Conservation (phyloP, 2,113 vertebrate species). For the Columba livia region DNA sequence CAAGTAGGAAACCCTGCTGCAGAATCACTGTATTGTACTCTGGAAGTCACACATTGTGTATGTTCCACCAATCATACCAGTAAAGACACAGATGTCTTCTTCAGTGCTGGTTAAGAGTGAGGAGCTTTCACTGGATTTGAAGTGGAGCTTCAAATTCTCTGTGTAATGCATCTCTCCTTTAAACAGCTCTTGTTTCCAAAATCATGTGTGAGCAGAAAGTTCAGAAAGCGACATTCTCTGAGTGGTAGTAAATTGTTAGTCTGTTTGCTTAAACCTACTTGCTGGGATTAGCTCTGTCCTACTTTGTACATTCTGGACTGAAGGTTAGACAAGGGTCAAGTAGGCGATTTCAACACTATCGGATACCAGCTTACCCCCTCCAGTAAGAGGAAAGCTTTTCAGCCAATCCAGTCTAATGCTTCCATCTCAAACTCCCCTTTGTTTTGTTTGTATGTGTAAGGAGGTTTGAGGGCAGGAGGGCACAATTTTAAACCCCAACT, state of each 20-base stretch:
- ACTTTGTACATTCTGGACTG: conserved; percentile 62
- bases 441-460: conserved; percentile 69
- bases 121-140: background rate
- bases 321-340: conserved; percentile 79
- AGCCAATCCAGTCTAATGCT: conserved; percentile 28
- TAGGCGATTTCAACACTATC: conserved; percentile 76
- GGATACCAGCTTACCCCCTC: conserved; percentile 62
- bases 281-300: conserved; percentile 73
- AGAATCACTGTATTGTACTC: background rate
- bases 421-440: conserved; percentile 59
- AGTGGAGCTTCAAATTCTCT: background rate
- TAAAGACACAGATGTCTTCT: background rate
- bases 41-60: background rate
- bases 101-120: background rate
- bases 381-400: conserved; percentile 57
- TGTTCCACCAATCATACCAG: background rate
- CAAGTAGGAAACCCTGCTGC: background rate
- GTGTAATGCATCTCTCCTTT: background rate
- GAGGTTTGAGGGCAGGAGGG: conserved; percentile 63
- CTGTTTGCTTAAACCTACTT: conserved; percentile 78
- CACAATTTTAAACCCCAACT: conserved; percentile 65
- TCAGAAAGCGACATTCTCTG: conserved; percentile 1
- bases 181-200: conserved; percentile 9
- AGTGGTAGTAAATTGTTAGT: background rate
- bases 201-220: background rate